Percentiles rank a stretch among this genome's conserved stretches.
Conservation (phyloP, 2,797 vertebrate species). For the Pantherophis alleghaniensis region DNA sequence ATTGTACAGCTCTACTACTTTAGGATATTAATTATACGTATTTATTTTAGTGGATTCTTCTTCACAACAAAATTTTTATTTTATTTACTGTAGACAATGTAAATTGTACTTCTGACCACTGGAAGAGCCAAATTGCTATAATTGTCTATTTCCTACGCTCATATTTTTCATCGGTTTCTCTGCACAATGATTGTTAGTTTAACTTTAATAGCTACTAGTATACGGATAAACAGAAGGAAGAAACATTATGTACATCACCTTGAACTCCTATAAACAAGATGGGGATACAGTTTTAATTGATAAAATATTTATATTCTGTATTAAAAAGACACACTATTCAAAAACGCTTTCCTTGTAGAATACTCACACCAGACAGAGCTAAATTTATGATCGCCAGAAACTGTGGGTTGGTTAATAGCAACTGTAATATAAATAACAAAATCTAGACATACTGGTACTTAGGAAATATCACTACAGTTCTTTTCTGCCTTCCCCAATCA, state of each 20-base stretch:
- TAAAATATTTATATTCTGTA: neutral
- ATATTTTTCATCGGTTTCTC: neutral
- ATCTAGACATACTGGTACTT: neutral
- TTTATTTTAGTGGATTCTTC: neutral
- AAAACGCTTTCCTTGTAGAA: slow-evolving; percentile 3
- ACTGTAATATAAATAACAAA: neutral
- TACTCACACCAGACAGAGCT: neutral
- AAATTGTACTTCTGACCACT: neutral
- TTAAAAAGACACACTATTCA: neutral
- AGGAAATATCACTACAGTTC: neutral
- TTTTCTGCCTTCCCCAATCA: neutral
- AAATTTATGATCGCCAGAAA: neutral
- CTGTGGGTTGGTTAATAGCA: neutral
- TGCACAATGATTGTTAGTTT: neutral
- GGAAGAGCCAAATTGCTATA: neutral
- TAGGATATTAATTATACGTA: neutral
- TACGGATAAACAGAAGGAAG: neutral
- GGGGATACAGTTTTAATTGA: neutral
- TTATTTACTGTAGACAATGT: neutral
- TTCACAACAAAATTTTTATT: neutral
- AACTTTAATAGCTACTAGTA: neutral
- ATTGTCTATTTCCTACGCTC: neutral
- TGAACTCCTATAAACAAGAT: neutral
- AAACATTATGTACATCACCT: neutral
- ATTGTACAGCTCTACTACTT: neutral